A percentile compares a stretch with the other conserved stretches of the same genome.
Evolutionary conservation across 2,888 invertebrate genomes (phyloP).

Genomic region (Erebia epiphron): DNA sequence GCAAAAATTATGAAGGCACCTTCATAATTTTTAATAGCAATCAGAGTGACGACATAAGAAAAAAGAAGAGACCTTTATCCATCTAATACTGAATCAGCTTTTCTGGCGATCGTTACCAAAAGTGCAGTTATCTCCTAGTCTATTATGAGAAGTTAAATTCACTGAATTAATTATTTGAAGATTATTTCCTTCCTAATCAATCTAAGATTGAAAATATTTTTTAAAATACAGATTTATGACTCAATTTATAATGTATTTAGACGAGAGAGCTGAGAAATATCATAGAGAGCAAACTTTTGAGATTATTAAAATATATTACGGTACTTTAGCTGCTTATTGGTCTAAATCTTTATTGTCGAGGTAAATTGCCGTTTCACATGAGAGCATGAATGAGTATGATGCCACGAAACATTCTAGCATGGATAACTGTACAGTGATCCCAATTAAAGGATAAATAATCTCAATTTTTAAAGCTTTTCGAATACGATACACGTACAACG

Average conservation of each 20-base stretch:
- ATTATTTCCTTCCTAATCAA: not conserved
- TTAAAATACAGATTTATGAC: not conserved
- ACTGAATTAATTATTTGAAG: conserved; percentile 28
- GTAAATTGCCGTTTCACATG: conserved; percentile 53
- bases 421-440: conserved; percentile 57
- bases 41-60: too few species aligned
- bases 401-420: conserved; percentile 37
- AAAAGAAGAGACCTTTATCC: too few species aligned
- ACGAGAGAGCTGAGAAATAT: conserved; percentile 58
- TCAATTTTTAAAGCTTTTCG: conserved; percentile 78
- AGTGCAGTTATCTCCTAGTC: too few species aligned
- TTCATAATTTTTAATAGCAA: too few species aligned
- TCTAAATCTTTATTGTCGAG: conserved; percentile 68
- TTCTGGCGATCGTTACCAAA: too few species aligned
- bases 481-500: conserved; percentile 59
- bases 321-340: conserved; percentile 47
- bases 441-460: conserved; percentile 77
- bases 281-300: conserved; percentile 67
- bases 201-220: not conserved
- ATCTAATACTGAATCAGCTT: too few species aligned
- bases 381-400: conserved; percentile 45
- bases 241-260: conserved; percentile 17
- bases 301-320: conserved; percentile 42
- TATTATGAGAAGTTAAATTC: conserved; percentile 22
- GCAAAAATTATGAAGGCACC: too few species aligned